Percentiles rank a stretch among this genome's conserved stretches.
These are phyloP conservation scores for Cecropterus lyciades DNA, from an alignment of 1,140 invertebrate genomes.

Conservation along the genomic window DNA sequence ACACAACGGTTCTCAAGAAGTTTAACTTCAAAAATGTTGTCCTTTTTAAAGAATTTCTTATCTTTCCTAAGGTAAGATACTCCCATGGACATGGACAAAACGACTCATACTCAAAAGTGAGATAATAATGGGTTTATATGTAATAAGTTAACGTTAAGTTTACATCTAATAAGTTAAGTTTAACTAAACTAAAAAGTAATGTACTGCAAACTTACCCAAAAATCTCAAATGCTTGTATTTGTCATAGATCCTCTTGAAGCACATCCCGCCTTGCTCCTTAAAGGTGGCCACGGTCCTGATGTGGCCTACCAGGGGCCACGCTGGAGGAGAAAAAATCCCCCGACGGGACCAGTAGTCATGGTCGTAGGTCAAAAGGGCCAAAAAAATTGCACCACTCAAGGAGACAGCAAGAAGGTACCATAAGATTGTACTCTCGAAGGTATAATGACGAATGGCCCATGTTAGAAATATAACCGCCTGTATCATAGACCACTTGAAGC, in stretches of 20 bases:
- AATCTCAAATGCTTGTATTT: slow-evolving; percentile 58
- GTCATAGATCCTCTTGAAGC: slow-evolving; percentile 73
- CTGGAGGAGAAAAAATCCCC: slow-evolving; percentile 69
- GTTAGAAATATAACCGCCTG: slow-evolving; percentile 52
- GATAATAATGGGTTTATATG: too few relatives aligned
- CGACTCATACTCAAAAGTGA: too few relatives aligned
- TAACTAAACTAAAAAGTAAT: too few relatives aligned
- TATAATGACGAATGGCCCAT: slow-evolving; percentile 60
- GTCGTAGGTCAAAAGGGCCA: slow-evolving; percentile 65
- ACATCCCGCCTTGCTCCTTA: slow-evolving; percentile 71
- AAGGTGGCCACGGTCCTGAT: slow-evolving; percentile 63
- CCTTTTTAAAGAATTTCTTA: too few relatives aligned
- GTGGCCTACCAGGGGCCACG: slow-evolving; percentile 67
- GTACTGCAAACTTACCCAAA: slow-evolving; percentile 59
- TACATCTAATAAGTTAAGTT: too few relatives aligned
- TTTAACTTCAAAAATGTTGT: too few relatives aligned
- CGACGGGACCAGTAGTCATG: slow-evolving; percentile 67
- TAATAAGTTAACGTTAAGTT: too few relatives aligned
- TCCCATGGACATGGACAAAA: too few relatives aligned
- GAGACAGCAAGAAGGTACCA: slow-evolving; percentile 50
- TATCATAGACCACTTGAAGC: slow-evolving; percentile 57
- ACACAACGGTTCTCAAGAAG: too few relatives aligned
- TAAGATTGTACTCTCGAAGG: slow-evolving; percentile 54
- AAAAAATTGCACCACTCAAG: slow-evolving; percentile 40
- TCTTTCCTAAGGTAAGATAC: too few relatives aligned